These are phyloP conservation scores for Idris sp. DNA, from an alignment of 1,140 invertebrate species.

Conservation along the genomic window DNA sequence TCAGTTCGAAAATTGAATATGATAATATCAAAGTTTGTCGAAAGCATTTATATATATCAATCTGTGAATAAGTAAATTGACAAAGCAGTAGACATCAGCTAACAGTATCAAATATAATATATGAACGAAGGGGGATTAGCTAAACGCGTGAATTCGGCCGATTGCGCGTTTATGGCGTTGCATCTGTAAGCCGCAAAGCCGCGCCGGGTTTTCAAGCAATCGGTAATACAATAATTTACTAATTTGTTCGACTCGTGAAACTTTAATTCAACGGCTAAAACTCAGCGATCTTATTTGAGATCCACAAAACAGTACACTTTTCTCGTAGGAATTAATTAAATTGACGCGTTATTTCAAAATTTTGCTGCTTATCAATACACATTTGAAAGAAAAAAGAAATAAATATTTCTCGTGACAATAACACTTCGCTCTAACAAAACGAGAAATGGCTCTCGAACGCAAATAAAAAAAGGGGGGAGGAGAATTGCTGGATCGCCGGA, in stretches of 20 bases:
- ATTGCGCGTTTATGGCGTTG: conserved; percentile 29
- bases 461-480: conserved; percentile 39
- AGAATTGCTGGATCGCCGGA: conserved; percentile 60
- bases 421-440: conserved; percentile 48
- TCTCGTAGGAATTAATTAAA: conserved; percentile 2
- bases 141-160: conserved; percentile 45
- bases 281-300: conserved; percentile 28
- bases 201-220: conserved; percentile 41
- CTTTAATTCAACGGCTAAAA: conserved; percentile 18
- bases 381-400: too few relatives aligned
- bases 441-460: conserved; percentile 33
- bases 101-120: conserved; percentile 46
- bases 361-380: too few relatives aligned
- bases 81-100: conserved; percentile 35
- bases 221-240: conserved; percentile 45
- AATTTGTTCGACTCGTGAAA: conserved; percentile 33
- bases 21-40: conserved; percentile 11
- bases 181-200: conserved; percentile 40
- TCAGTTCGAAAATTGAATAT: conserved; percentile 1
- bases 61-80: conserved; percentile 29
- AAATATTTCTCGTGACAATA: conserved; percentile 47
- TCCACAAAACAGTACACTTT: conserved; percentile 2
- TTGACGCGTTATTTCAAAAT: too few relatives aligned
- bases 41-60: conserved; percentile 17
- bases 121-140: conserved; percentile 46